Percentiles rank a stretch among this genome's conserved stretches.
These are phyloP conservation scores for Tenthredo notha DNA, from an alignment of 2,888 invertebrate species.

Conservation along the genomic window DNA sequence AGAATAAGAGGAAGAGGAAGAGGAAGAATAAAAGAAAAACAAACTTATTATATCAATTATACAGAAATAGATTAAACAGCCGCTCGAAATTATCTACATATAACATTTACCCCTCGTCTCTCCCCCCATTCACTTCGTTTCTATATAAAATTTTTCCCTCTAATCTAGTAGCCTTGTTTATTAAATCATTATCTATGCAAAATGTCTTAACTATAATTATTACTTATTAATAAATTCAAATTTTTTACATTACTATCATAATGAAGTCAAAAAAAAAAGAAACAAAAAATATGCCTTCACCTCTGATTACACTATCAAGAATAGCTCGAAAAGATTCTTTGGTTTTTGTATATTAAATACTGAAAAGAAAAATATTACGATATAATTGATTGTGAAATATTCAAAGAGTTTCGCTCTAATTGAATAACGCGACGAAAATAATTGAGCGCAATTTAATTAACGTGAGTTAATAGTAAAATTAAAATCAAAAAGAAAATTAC, in stretches of 20 bases:
- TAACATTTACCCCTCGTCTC: background rate
- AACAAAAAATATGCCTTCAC: background rate
- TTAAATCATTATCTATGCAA: constrained; percentile 7
- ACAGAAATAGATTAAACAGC: background rate
- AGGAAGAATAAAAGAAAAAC: background rate
- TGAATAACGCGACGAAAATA: too few relatives aligned
- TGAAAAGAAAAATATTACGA: too few relatives aligned
- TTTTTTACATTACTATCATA: constrained; percentile 15
- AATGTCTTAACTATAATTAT: constrained; percentile 15
- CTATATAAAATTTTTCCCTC: background rate
- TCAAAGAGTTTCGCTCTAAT: too few relatives aligned
- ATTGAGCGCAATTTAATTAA: background rate
- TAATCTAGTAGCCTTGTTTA: background rate
- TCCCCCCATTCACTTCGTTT: background rate
- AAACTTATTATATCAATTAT: background rate
- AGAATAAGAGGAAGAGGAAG: background rate
- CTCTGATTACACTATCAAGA: background rate
- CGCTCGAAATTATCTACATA: background rate
- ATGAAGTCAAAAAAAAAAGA: background rate
- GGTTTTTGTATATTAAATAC: too few relatives aligned
- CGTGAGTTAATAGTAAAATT: background rate
- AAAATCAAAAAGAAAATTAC: background rate
- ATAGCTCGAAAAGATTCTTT: too few relatives aligned
- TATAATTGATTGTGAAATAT: too few relatives aligned
- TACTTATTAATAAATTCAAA: constrained; percentile 37